Evolutionary conservation across 2,888 invertebrate genomes (phyloP).

Genomic region (Tipula lateralis): DNA sequence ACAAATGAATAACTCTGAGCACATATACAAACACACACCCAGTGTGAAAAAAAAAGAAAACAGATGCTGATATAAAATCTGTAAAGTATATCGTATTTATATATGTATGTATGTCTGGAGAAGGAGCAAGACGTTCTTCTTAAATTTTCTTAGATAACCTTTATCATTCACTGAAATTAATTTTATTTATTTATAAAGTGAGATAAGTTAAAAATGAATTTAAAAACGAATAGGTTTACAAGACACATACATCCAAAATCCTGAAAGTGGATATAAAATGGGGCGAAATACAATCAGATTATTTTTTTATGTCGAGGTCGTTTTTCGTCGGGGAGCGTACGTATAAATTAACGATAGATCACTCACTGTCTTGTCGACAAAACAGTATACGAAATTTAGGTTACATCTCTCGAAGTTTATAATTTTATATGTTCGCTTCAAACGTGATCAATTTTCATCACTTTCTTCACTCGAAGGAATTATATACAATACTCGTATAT

Average conservation of each 20-base stretch:
- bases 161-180: slow-evolving; percentile 11
- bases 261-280: neutral
- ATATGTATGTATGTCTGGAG: neutral
- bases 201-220: neutral
- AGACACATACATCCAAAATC: neutral
- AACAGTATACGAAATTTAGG: neutral
- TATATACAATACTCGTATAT: neutral
- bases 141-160: neutral
- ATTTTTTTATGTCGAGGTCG: neutral
- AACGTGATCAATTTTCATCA: neutral
- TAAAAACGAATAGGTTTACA: neutral
- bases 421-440: neutral
- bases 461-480: neutral
- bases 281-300: neutral
- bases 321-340: neutral
- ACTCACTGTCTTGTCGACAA: neutral
- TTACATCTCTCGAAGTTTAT: neutral
- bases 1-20: neutral
- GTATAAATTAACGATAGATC: neutral
- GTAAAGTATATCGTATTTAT: neutral
- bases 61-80: slow-evolving; percentile 19
- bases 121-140: neutral
- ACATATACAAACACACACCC: neutral
- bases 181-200: slow-evolving; percentile 19
- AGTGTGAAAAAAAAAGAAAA: neutral